Evolutionary conservation across 2,888 invertebrate species (phyloP), one percentile per base, ranked within the genome.

Genomic region (Tolmerus cingulatus): DNA sequence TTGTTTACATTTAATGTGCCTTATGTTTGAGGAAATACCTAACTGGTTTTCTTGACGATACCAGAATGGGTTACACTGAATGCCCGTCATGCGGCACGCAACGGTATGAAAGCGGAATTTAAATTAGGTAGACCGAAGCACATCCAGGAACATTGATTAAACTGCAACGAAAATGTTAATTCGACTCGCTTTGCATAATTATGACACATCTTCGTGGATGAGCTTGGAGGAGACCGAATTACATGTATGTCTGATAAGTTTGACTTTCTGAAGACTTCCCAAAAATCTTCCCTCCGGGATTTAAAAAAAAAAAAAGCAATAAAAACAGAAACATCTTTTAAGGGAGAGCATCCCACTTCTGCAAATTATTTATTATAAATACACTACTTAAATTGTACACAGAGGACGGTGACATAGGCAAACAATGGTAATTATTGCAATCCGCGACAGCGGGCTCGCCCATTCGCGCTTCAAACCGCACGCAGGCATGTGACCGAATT

Each of bases 21-120:
- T 66, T 37, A 55, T 82, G 82, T 12, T 81, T 37, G 27, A 82
- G 82, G 82, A 82, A 82, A 82, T 82, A 66, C 82, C 37, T 82
- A 82, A 82, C 66, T 82, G 82, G 57, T 19, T 27, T 82, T 66
- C 40, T 37, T n/a, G 5, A 19, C 76, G n/a, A 3, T 8, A 16
- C 37, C 76, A 27, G 16, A 27, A 34, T 34, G 16, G 27, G 14
- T 34, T 14, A 37, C 7, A 34, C 82, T 37, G 19, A 57, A 2
- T 82, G 82, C 66, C 66, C 82, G n/a, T 66, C 82, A 37, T 34
- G 82, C 19, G 57, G 55, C 82, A 82, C 82, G 82, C 82, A 66
- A 66, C 34, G 19, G 66, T 34, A 66, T 57, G 37, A 40, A 30
- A 82, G 57, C 82, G 57, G 82, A 82, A 82, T 57, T 82, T 40